Evolutionary conservation across 2,888 invertebrate genomes (phyloP), one percentile per base, ranked within the genome.

Genomic region (Seira ritae): DNA sequence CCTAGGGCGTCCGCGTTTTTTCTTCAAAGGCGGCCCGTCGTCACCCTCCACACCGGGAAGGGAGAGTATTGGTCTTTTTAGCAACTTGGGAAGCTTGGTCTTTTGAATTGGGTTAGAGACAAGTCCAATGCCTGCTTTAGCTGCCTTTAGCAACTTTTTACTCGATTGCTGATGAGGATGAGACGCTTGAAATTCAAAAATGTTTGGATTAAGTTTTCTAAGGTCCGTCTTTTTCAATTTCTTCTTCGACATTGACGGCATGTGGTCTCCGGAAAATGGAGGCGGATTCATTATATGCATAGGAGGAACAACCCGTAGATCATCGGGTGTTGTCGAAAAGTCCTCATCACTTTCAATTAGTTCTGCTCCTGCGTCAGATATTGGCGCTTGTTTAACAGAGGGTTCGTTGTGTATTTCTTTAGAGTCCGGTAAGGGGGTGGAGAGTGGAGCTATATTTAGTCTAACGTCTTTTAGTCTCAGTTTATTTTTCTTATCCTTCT

Each of bases 1-100:
- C 72, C 85, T 88, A 17, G 88, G 88, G 37, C 88, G 70, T 31
- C 88, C 87, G n/a, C 88, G 72, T 37, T 88, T 88, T 55, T 86
- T 87, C 74, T 85, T 85, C 31, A 69, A 17, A 15, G 76, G 76
- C 15, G 69, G 70, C n/a, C 19, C 66, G 8, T 23, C 65, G 31
- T 68, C 65, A 12, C 19, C 31, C n/a, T 68, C 55, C 42, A n/a
- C n/a, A 62, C 6, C 23, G 24, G 50, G 3, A 73, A n/a, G 0
- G 37, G 66, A 1, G 68, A 31, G 17, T 8, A 23, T 19, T 3
- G 79, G 71, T 20, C 74, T 60, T 46, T 76, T 80, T 0, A 3
- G 19, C 22, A 73, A n/a, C n/a, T 50, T 69, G 1, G 23, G 31
- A 17, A 74, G 23, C 42, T 82, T 77, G 1, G 65, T 24, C 55